phyloP scores from a whole-genome alignment of 2,797 vertebrate species.

The Cetoscarus ocellatus region DNA sequence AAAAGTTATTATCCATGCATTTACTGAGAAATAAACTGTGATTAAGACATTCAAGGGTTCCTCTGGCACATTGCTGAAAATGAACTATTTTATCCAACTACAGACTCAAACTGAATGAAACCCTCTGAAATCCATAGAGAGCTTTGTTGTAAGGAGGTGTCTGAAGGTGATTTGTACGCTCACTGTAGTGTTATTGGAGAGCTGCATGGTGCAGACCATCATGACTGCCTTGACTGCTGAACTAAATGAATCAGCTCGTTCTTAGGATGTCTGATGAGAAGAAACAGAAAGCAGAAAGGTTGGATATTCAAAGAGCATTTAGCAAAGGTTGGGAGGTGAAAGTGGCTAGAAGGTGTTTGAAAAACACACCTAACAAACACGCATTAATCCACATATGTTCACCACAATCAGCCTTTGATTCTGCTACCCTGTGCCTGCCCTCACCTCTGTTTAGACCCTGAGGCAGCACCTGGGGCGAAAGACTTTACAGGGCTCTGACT shows the following conservation, averaged over 20 bases:
- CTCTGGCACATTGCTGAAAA: background rate
- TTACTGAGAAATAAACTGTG: background rate
- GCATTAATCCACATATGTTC: conserved; percentile 60
- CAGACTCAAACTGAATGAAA: conserved; percentile 3
- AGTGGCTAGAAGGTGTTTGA: conserved; percentile 18
- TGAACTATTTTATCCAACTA: conserved; percentile 2
- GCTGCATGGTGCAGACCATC: conserved; percentile 3
- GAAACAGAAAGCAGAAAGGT: conserved; percentile 10
- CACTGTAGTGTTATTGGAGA: conserved; percentile 20
- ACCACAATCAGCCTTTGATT: conserved; percentile 61
- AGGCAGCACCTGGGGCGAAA: conserved; percentile 70
- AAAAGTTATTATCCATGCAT: too few species aligned
- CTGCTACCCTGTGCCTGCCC: conserved; percentile 36
- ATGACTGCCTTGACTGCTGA: conserved; percentile 1
- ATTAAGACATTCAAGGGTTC: conserved; percentile 4
- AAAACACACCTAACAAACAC: conserved; percentile 28
- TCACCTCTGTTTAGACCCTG: conserved; percentile 54
- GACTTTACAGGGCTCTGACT: conserved; percentile 64
- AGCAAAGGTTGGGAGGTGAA: conserved; percentile 7
- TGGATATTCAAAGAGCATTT: conserved; percentile 13
- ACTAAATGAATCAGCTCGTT: conserved; percentile 44
- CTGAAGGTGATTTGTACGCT: conserved; percentile 15
- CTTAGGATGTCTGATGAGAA: conserved; percentile 33
- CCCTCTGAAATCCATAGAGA: conserved; percentile 5
- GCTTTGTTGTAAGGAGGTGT: conserved; percentile 29